Conservation (phyloP, 2,113 vertebrate genomes). For the Misgurnus anguillicaudatus region DNA sequence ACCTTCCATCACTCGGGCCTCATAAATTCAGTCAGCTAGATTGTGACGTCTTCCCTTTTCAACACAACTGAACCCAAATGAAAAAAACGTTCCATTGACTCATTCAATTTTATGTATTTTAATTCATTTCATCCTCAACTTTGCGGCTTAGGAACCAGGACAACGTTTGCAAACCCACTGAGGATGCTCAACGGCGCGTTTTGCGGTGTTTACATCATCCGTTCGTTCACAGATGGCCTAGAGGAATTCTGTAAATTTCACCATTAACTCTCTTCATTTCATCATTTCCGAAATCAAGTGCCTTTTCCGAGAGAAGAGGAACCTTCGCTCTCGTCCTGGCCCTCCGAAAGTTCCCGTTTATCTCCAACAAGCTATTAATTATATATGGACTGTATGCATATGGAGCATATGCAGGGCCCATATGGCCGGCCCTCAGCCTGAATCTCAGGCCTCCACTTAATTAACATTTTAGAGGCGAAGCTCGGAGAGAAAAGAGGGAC, state of each 20-base stretch:
- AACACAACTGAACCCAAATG: constrained; percentile 5
- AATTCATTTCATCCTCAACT: background rate
- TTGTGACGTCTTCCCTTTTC: background rate
- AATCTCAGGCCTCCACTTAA: constrained; percentile 77
- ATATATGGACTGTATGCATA: constrained; percentile 79
- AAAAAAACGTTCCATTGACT: background rate
- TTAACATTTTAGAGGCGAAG: constrained; percentile 80
- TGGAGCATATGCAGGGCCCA: constrained; percentile 78
- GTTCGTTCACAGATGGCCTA: constrained; percentile 38
- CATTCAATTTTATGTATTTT: constrained; percentile 9
- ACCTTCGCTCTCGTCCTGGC: constrained; percentile 49
- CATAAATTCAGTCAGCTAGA: constrained; percentile 4
- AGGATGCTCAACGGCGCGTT: background rate
- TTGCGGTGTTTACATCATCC: constrained; percentile 9
- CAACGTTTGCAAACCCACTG: constrained; percentile 8
- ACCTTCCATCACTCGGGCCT: background rate
- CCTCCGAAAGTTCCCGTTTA: constrained; percentile 64
- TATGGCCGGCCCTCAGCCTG: constrained; percentile 78
- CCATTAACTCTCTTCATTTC: constrained; percentile 17
- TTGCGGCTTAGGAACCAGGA: background rate
- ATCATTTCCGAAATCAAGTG: too few species aligned
- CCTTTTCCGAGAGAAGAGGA: constrained; percentile 25
- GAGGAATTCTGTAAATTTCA: constrained; percentile 21
- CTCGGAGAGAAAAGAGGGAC: constrained; percentile 55
- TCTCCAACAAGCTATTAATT: constrained; percentile 74